Conservation (phyloP, 1,140 invertebrate genomes). For the Drosophila sp. region DNA sequence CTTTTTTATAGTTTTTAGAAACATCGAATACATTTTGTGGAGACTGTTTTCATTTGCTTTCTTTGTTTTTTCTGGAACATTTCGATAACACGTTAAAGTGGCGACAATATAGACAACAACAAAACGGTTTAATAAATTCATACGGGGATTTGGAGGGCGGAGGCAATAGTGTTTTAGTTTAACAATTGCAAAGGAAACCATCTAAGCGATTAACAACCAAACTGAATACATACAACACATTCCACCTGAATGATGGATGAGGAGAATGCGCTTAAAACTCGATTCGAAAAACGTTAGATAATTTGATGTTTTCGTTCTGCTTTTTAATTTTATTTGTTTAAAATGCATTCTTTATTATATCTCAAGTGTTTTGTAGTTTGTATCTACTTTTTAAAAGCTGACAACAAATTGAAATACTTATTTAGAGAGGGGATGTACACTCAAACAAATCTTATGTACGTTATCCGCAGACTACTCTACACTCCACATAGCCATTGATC, state of each 20-base stretch:
- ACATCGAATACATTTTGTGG: constrained; percentile 24
- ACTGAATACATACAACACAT: constrained; percentile 16
- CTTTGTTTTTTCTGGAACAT: constrained; percentile 48
- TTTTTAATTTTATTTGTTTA: constrained; percentile 46
- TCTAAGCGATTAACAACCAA: constrained; percentile 37
- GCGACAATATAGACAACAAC: constrained; percentile 32
- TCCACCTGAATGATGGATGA: constrained; percentile 12
- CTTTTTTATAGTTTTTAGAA: constrained; percentile 43
- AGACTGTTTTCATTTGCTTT: constrained; percentile 23
- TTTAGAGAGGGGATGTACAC: constrained; percentile 65
- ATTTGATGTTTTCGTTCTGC: constrained; percentile 27
- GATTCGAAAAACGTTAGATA: constrained; percentile 33
- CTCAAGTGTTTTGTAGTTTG: constrained; percentile 49
- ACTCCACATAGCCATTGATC: neutral
- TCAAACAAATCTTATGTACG: constrained; percentile 59
- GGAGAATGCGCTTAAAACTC: constrained; percentile 33
- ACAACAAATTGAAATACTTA: constrained; percentile 81
- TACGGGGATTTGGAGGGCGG: constrained; percentile 16
- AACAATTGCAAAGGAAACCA: constrained; percentile 76
- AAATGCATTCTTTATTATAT: constrained; percentile 64
- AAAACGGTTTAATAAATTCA: constrained; percentile 29
- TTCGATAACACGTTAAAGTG: constrained; percentile 48
- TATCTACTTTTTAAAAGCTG: constrained; percentile 78
- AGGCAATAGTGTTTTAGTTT: constrained; percentile 58
- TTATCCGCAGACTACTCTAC: constrained; percentile 1